Evolutionary conservation across 2,113 vertebrate genomes (phyloP).

Genomic region (Electrona antarctica): DNA sequence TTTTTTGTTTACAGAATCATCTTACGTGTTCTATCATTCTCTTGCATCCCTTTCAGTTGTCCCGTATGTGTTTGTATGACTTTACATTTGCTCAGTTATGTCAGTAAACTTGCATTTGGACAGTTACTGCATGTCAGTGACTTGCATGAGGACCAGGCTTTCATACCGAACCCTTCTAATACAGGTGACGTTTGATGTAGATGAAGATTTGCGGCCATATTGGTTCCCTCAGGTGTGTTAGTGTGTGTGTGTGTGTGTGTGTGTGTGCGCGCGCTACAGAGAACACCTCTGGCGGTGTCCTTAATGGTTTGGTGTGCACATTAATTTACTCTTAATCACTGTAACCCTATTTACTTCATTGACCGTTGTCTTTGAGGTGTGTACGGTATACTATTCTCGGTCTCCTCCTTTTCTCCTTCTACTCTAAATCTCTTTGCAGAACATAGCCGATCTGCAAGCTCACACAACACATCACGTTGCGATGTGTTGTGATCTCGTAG

Average conservation of each 20-base stretch:
- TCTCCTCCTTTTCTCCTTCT: too few species aligned
- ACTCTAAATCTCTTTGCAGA: too few species aligned
- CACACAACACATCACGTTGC: neutral
- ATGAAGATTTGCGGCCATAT: constrained; percentile 86
- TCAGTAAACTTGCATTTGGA: neutral
- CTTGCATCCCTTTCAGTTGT: neutral
- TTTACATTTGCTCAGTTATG: too few species aligned
- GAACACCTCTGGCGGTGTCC: constrained; percentile 74
- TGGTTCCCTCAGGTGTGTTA: constrained; percentile 88
- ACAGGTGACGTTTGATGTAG: constrained; percentile 94
- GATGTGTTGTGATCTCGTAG: neutral
- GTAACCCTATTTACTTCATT: neutral
- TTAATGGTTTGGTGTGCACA: constrained; percentile 70
- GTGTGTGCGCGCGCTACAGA: constrained; percentile 61
- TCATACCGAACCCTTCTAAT: constrained; percentile 86
- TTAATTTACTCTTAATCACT: constrained; percentile 21
- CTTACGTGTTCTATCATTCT: neutral
- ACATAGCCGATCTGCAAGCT: too few species aligned
- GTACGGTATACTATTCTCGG: neutral
- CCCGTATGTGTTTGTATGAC: too few species aligned
- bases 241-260: constrained; percentile 49
- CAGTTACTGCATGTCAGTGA: constrained; percentile 23
- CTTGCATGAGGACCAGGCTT: constrained; percentile 67
- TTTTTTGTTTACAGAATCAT: neutral
- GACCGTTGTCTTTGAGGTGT: neutral